Conservation (phyloP, 2,113 vertebrate species). For the Procavia capensis region DNA sequence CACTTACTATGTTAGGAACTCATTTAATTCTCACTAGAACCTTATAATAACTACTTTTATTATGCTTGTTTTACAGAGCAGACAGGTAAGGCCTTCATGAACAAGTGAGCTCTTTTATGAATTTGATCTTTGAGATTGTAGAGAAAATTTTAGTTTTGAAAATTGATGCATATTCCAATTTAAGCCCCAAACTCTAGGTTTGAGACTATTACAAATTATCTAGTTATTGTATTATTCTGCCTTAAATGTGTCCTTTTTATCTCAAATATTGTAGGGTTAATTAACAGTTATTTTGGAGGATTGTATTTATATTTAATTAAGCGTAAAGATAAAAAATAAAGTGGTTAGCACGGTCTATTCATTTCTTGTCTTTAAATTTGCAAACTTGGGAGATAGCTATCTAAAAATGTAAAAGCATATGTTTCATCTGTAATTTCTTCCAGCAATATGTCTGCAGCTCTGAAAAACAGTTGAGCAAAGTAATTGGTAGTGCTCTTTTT, state of each 20-base stretch:
- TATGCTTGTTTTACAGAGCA: not conserved
- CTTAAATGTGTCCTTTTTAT: not conserved
- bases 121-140: conserved; percentile 38
- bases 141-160: conserved; percentile 30
- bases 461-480: conserved; percentile 49
- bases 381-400: conserved; percentile 38
- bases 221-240: conserved; percentile 6
- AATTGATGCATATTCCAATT: conserved; percentile 8
- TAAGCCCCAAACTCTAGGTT: not conserved
- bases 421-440: conserved; percentile 56
- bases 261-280: not conserved
- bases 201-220: not conserved
- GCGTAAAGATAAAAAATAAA: conserved; percentile 50
- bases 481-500: conserved; percentile 33
- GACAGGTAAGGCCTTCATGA: not conserved
- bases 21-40: not conserved
- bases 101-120: conserved; percentile 27
- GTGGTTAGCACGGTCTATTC: not conserved
- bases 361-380: conserved; percentile 59
- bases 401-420: conserved; percentile 58
- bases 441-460: conserved; percentile 31
- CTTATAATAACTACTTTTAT: not conserved
- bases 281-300: conserved; percentile 34
- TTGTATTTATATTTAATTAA: conserved; percentile 54
- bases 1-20: conserved; percentile 1